These are phyloP conservation scores for Cynaeus angustus DNA, from an alignment of 2,888 invertebrate genomes.

Conservation along the genomic window DNA sequence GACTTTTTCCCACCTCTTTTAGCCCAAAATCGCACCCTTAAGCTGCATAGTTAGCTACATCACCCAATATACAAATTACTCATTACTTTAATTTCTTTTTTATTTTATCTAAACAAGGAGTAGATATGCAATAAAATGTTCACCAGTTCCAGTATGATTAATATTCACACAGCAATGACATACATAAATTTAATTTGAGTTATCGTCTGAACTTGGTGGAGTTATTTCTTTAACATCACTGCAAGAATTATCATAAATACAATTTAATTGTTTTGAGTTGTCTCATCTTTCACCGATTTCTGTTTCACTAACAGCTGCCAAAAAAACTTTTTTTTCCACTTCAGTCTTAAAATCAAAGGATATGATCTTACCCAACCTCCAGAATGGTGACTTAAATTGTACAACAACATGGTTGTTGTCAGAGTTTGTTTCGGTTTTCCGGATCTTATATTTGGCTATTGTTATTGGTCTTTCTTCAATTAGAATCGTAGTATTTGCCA, in stretches of 20 bases:
- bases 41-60: no score
- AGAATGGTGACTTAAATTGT: conserved; percentile 21
- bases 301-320: conserved; percentile 15
- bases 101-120: no score
- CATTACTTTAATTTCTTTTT: no score
- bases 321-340: conserved; percentile 23
- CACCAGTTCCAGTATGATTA: no score
- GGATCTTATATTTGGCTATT: conserved; percentile 21
- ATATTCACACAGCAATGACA: no score
- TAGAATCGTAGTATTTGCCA: conserved; percentile 17
- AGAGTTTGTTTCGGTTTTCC: conserved; percentile 16
- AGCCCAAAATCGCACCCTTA: no score
- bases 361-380: conserved; percentile 15
- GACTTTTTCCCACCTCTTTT: no score
- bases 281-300: conserved; percentile 33
- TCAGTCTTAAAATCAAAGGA: conserved; percentile 22
- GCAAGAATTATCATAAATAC: conserved; percentile 39
- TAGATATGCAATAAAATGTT: no score
- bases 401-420: conserved; percentile 20
- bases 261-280: conserved; percentile 44
- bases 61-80: no score
- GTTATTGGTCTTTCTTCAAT: background rate
- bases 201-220: conserved; percentile 24
- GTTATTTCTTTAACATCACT: conserved; percentile 24
- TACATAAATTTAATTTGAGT: conserved; percentile 29